Base-by-base conservation (phyloP, 2,797 vertebrate genomes). In the Microcaecilia unicolor region DNA sequence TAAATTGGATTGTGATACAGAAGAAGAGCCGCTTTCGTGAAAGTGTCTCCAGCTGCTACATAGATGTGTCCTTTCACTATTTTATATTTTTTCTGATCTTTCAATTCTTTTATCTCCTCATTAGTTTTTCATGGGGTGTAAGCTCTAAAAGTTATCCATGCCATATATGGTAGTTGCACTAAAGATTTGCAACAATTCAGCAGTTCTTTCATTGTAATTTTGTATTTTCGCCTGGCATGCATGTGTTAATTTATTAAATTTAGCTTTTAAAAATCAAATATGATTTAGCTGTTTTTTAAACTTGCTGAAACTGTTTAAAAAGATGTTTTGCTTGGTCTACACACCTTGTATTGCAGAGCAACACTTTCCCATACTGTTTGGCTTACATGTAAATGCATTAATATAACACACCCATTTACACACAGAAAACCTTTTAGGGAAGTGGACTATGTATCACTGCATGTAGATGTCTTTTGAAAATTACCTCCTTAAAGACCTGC, bases 181-280 rank as follows among this genome's bases (percentile, higher is more conserved):
- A 70, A 79, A 64, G n/a, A 66, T 55, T 63, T 78, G 72, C 69
- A 80, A 78, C 68, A 50, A n/a, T 80, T 77, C 59, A 77, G 27
- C 77, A 69, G 83, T 75, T 84, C 78, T 67, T 83, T 80, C 66
- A 53, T 70, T 87, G 80, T 91, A 79, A 79, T 67, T 77, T 79
- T 78, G 66, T 71, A 76, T 73, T 83, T 80, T 83, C 81, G 80
- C 75, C 77, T 83, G 70, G 90, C 92, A 95, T 93, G 92, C 81
- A 72, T 70, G 73, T 69, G 80, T 93, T 98, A 93, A 97, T 93
- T 96, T 96, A 97, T 97, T 97, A 97, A 97, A 94, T 80, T 73
- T 81, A 85, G 64, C 77, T 83, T 84, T 88, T 85, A 84, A n/a
- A 85, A 76, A 70, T 66, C 24, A 44, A 28, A 48, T 28, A 39